A percentile compares a stretch with the other conserved stretches of the same genome.
phyloP scores from a whole-genome alignment of 2,113 vertebrate species.

The Rhegmatorhina hoffmannsi region DNA sequence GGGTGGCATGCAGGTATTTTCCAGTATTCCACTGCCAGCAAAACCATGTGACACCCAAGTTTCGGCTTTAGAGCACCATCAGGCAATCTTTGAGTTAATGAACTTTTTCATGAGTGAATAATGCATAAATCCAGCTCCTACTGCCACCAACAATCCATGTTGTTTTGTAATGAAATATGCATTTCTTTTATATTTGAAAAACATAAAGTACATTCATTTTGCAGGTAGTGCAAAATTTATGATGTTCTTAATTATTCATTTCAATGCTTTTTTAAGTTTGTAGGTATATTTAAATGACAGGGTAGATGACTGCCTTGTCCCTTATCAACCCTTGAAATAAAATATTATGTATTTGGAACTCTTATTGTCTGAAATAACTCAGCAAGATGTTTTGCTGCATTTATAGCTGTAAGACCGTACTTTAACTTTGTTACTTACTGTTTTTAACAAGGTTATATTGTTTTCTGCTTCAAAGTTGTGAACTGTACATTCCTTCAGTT shows the following conservation, averaged over 20 bases:
- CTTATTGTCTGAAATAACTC: neutral
- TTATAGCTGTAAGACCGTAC: neutral
- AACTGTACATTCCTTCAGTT: neutral
- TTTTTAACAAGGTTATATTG: neutral
- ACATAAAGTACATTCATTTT: neutral
- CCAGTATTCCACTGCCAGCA: neutral
- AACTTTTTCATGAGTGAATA: constrained; percentile 21
- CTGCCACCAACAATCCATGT: neutral
- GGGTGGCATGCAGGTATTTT: neutral
- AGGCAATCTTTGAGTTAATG: neutral
- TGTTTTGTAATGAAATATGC: constrained; percentile 38
- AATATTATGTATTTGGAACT: neutral
- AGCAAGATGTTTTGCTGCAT: neutral
- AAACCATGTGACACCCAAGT: rapidly evolving
- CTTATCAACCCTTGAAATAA: neutral
- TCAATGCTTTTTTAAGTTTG: neutral
- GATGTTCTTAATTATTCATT: constrained; percentile 32
- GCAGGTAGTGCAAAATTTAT: constrained; percentile 35
- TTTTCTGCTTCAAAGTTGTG: neutral
- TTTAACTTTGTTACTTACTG: neutral
- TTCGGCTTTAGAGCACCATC: neutral
- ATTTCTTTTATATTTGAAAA: constrained; percentile 52
- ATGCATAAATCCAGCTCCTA: constrained; percentile 25
- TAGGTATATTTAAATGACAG: constrained; percentile 31
- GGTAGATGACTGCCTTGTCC: neutral